These are phyloP conservation scores for Caenorhabditis auriculariae DNA, from an alignment of 2,888 invertebrate species.

Conservation along the genomic window DNA sequence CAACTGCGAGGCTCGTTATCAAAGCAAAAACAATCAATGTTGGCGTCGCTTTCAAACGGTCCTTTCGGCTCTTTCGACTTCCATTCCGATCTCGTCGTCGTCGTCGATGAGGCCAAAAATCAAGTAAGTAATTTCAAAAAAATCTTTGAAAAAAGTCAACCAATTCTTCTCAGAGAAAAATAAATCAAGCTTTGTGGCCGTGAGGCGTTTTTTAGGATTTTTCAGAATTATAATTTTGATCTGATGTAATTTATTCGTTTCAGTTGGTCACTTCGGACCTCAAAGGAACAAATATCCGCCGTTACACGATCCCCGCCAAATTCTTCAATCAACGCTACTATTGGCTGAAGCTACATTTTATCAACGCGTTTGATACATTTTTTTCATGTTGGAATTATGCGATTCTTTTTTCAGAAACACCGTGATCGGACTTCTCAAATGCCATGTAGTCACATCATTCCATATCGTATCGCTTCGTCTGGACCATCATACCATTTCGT, in stretches of 20 bases:
- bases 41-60: constrained; percentile 20
- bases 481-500: constrained; percentile 12
- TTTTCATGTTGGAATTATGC: constrained; percentile 11
- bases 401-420: constrained; percentile 7
- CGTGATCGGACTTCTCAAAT: constrained; percentile 16
- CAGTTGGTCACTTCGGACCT: constrained; percentile 10
- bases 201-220: constrained; percentile 1
- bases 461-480: constrained; percentile 20
- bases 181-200: too few species aligned
- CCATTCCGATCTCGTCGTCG: constrained; percentile 11
- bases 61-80: constrained; percentile 30
- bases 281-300: constrained; percentile 12
- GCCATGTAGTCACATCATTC: constrained; percentile 24
- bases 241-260: not conserved
- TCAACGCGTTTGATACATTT: constrained; percentile 14
- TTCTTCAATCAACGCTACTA: constrained; percentile 15
- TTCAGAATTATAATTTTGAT: constrained; percentile 3
- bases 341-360: constrained; percentile 23
- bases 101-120: constrained; percentile 19
- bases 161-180: too few species aligned
- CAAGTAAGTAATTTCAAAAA: constrained; percentile 9
- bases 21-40: too few species aligned
- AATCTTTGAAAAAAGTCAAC: too few species aligned
- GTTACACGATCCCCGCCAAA: constrained; percentile 11
- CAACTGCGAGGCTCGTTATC: too few species aligned